These are phyloP conservation scores for Megaptera novaeangliae DNA, from an alignment of 2,113 vertebrate species.

Conservation along the genomic window DNA sequence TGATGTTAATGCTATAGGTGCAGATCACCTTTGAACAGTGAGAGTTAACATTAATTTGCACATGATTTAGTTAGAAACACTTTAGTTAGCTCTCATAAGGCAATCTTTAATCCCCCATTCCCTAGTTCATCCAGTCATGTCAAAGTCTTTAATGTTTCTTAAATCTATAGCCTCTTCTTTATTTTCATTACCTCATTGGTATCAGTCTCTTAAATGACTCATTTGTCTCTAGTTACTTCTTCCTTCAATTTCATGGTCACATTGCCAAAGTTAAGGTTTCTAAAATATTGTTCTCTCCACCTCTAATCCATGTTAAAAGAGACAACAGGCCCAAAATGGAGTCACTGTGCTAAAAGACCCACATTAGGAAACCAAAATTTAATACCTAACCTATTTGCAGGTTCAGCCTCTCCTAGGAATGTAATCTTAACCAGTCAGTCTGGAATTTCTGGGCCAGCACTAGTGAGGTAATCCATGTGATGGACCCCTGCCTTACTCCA, in stretches of 20 bases:
- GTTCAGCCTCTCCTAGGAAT: no score
- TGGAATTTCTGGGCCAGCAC: no score
- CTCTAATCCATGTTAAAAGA: neutral
- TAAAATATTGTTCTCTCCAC: neutral
- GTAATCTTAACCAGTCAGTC: no score
- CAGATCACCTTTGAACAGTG: neutral
- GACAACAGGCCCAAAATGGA: no score
- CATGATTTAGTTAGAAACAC: neutral
- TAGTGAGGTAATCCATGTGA: no score
- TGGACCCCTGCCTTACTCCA: no score
- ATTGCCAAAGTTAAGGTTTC: neutral
- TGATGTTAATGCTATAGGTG: neutral
- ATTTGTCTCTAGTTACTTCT: neutral
- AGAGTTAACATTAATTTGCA: neutral
- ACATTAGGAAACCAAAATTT: no score
- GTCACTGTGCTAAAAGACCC: no score
- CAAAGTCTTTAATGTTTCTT: neutral
- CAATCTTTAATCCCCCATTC: neutral
- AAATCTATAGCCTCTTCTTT: neutral
- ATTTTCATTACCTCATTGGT: neutral
- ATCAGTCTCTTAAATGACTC: neutral
- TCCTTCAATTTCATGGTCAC: neutral
- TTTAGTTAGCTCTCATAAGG: neutral
- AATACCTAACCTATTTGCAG: no score
- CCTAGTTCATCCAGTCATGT: neutral